phyloP scores from a whole-genome alignment of 2,797 vertebrate genomes.

The Xiphophorus birchmanni region DNA sequence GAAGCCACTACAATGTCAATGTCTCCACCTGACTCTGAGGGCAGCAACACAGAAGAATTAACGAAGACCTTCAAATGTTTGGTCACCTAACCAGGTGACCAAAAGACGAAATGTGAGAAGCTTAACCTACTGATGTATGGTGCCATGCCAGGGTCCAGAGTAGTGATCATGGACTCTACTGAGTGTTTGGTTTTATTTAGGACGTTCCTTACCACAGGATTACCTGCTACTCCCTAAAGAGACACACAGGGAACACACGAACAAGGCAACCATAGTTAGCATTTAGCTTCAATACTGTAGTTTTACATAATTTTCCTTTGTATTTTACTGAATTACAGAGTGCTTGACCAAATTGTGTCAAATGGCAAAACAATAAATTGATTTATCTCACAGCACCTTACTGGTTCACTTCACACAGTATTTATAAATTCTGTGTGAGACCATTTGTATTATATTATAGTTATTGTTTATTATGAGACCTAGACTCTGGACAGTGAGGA shows the following conservation, averaged over 20 bases:
- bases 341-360: neutral
- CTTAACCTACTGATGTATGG: constrained; percentile 92
- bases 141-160: constrained; percentile 97
- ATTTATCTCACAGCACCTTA: no score
- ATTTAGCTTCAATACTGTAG: neutral
- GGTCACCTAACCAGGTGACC: neutral
- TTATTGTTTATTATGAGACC: neutral
- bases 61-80: neutral
- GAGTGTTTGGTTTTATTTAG: constrained; percentile 96
- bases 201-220: constrained; percentile 91
- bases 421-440: neutral
- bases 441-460: neutral
- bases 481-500: neutral
- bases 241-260: constrained; percentile 1
- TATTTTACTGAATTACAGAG: neutral
- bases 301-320: neutral
- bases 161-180: constrained; percentile 96
- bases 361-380: neutral
- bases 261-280: neutral
- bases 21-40: constrained; percentile 93
- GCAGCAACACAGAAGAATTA: neutral
- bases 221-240: constrained; percentile 92
- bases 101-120: no score
- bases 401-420: neutral
- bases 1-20: constrained; percentile 94